Percentiles rank a stretch among this genome's conserved stretches.
Conservation (phyloP, 64 coral and sea anemone genomes). For the Pocillopora verrucosa region DNA sequence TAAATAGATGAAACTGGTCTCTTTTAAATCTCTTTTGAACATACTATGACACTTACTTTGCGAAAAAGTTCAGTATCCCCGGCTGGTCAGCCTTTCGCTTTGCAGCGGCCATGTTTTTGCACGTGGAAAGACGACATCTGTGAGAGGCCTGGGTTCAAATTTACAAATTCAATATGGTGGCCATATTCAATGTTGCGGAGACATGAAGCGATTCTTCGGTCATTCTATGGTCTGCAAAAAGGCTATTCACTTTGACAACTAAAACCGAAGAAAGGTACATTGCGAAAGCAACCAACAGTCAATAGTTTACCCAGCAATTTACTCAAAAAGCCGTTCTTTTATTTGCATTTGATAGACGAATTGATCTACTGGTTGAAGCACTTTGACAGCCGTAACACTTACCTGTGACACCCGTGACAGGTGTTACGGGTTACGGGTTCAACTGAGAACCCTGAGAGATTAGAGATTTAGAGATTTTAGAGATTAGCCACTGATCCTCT, state of each 20-base stretch:
- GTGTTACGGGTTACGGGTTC: neutral
- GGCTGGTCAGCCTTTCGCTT: conserved; percentile 19
- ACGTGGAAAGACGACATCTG: neutral
- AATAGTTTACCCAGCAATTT: conserved; percentile 9
- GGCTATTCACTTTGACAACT: conserved; percentile 6
- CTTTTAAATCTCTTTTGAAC: no score
- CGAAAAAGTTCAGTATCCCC: no score
- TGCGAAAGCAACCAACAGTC: no score
- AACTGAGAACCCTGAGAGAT: neutral
- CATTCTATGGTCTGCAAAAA: neutral
- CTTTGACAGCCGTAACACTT: conserved; percentile 25
- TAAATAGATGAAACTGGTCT: no score
- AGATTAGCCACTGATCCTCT: no score
- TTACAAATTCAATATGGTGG: neutral
- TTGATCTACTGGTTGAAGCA: conserved; percentile 14
- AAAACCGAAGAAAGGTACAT: no score
- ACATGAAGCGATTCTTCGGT: neutral
- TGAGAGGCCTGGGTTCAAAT: neutral
- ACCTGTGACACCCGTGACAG: no score
- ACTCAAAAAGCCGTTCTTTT: conserved; percentile 9
- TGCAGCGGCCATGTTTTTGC: conserved; percentile 28
- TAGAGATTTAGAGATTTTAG: no score
- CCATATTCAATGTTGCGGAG: neutral
- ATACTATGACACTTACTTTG: no score
- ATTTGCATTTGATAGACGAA: conserved; percentile 1